Conservation (phyloP, 2,888 invertebrate species). For the Pelosia muscerda region DNA sequence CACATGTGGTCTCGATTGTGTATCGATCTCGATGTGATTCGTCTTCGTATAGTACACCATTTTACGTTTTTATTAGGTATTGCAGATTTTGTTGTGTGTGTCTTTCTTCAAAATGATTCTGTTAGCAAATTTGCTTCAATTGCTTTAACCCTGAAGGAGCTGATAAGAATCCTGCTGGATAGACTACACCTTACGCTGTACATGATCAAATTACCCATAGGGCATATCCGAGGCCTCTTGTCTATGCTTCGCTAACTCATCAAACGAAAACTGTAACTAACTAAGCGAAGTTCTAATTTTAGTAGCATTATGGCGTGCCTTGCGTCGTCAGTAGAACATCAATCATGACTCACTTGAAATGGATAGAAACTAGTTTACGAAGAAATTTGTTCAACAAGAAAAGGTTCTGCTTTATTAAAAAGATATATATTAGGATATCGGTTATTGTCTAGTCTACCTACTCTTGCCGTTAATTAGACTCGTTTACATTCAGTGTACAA, state of each 20-base stretch:
- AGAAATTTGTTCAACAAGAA: slow-evolving; percentile 46
- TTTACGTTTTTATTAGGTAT: background rate
- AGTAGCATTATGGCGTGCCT: slow-evolving; percentile 62
- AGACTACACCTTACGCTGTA: slow-evolving; percentile 8
- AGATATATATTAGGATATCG: too few relatives aligned
- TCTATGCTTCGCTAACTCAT: slow-evolving; percentile 49
- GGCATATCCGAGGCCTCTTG: slow-evolving; percentile 33
- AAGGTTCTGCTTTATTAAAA: slow-evolving; percentile 43
- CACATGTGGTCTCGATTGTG: slow-evolving; percentile 2
- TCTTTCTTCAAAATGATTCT: background rate
- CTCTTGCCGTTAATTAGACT: background rate
- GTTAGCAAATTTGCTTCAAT: background rate
- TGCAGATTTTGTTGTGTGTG: background rate
- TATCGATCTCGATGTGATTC: background rate
- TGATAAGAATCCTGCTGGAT: slow-evolving; percentile 1
- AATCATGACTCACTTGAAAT: slow-evolving; percentile 67
- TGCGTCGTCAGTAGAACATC: slow-evolving; percentile 67
- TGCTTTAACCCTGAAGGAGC: background rate
- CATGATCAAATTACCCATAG: slow-evolving; percentile 30
- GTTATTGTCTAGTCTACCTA: background rate
- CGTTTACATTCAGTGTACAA: too few relatives aligned
- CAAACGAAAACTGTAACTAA: slow-evolving; percentile 50
- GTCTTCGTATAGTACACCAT: background rate
- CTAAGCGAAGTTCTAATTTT: slow-evolving; percentile 66
- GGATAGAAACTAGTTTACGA: slow-evolving; percentile 47